Base-by-base conservation (phyloP, 2,797 vertebrate genomes). In the Myotis myotis region DNA sequence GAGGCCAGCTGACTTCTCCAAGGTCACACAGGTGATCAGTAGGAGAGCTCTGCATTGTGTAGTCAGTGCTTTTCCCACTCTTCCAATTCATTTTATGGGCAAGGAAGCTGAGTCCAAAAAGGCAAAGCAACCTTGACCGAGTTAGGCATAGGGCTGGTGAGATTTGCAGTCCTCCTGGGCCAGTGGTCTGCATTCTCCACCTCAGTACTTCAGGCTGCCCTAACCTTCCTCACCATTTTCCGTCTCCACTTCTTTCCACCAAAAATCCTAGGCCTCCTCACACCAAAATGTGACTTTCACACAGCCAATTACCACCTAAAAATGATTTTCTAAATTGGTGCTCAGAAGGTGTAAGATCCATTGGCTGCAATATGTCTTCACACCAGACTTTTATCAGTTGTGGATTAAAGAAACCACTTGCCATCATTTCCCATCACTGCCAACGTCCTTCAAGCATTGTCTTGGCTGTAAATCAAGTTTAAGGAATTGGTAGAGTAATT, bases 301-400 rank as follows among this genome's bases (percentile, higher is more conserved):
- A 91, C 8, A 95, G 94, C 79, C 89, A 97, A 92, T 97, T 95
- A 96, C 91, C 89, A 94, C 92, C 82, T 89, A 92, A 90, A 96
- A 96, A 89, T 49, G 81, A 78, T 78, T 93, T 96, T 96, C 96
- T 97, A 96, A 97, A 96, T 97, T 5, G 30, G 96, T 94, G 68
- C 81, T 95, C 62, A n/a, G 51, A 62, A 79, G 79, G 89, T 94
- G 94, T 96, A 71, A 95, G 33, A 95, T 95, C 70, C 82, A 96
- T 93, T 96, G 96, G 94, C 89, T 96, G 93, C 95, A 94, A 93
- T 95, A 94, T 97, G 94, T 95, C 95, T 96, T 97, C 93, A 96
- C 94, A 95, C 94, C 93, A 97, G 91, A 95, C 95, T 92, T 93
- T 97, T 96, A 83, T 97, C 87, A 93, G 74, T 86, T 97, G 79